Conservation (phyloP, 2,888 invertebrate genomes). For the Torymus texanus region DNA sequence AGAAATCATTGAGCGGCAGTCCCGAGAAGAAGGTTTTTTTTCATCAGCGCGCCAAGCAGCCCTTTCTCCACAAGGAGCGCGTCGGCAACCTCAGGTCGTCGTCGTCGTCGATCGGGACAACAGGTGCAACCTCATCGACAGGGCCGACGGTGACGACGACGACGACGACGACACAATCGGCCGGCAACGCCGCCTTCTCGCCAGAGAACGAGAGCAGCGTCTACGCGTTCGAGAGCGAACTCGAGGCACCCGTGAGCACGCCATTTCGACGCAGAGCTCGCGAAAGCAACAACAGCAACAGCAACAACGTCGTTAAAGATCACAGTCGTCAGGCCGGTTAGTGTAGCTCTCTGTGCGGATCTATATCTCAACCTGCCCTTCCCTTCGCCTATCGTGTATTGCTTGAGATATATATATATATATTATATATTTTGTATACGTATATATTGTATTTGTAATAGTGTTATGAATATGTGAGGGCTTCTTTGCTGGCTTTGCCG, state of each 20-base stretch:
- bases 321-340: too few species aligned
- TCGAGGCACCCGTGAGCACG: slow-evolving; percentile 78
- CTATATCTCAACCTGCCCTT: too few species aligned
- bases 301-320: not conserved
- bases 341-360: too few species aligned
- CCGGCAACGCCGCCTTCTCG: slow-evolving; percentile 79
- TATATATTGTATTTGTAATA: too few species aligned
- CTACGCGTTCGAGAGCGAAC: slow-evolving; percentile 84
- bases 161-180: slow-evolving; percentile 72
- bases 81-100: not conserved
- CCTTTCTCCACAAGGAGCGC: slow-evolving; percentile 74
- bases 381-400: too few species aligned
- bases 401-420: too few species aligned
- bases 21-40: slow-evolving; percentile 67
- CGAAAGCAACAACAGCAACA: slow-evolving; percentile 64
- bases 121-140: too few species aligned
- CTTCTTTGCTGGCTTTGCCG: not conserved
- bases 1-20: slow-evolving; percentile 60
- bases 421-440: not conserved
- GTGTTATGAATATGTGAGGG: not conserved
- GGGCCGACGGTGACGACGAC: slow-evolving; percentile 72
- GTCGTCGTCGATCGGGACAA: too few species aligned
- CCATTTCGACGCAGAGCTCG: slow-evolving; percentile 70
- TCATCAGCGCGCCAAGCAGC: slow-evolving; percentile 74
- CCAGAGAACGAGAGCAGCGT: slow-evolving; percentile 83